Conservation (phyloP, 2,113 vertebrate genomes). For the Puntigrus tetrazona region DNA sequence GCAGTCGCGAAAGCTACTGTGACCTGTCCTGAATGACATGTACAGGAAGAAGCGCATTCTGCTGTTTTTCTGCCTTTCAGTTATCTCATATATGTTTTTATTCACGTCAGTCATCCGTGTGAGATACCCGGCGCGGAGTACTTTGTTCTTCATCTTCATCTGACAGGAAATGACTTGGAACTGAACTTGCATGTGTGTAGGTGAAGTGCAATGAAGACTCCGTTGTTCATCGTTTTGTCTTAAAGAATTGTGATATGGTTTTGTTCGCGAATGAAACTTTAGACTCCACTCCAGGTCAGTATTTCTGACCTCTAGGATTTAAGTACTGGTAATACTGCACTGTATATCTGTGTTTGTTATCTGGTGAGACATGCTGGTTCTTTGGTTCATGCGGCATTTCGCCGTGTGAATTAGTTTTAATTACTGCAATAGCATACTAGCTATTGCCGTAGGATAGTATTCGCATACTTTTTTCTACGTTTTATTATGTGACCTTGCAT, state of each 20-base stretch:
- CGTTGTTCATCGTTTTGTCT: neutral
- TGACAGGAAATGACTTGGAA: neutral
- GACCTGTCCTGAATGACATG: neutral
- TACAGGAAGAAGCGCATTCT: conserved; percentile 7
- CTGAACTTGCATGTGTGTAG: neutral
- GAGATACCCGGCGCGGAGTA: neutral
- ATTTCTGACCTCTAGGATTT: neutral
- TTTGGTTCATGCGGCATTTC: too few relatives aligned
- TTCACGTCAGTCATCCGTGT: neutral
- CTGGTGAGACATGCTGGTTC: neutral
- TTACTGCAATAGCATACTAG: neutral
- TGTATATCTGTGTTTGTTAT: neutral
- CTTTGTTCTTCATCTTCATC: neutral
- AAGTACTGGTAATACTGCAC: neutral
- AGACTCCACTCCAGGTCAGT: neutral
- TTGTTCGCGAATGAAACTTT: neutral
- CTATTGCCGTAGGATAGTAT: too few relatives aligned
- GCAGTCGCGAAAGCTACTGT: neutral
- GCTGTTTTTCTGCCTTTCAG: conserved; percentile 4
- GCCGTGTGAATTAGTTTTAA: neutral
- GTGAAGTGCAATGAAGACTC: neutral
- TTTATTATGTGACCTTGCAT: neutral
- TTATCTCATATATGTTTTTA: conserved; percentile 10
- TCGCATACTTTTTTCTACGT: neutral
- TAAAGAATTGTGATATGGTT: neutral